Percentiles rank a stretch among this genome's conserved stretches.
Conservation (phyloP, 1,140 invertebrate species). For the Anadara kagoshimensis region DNA sequence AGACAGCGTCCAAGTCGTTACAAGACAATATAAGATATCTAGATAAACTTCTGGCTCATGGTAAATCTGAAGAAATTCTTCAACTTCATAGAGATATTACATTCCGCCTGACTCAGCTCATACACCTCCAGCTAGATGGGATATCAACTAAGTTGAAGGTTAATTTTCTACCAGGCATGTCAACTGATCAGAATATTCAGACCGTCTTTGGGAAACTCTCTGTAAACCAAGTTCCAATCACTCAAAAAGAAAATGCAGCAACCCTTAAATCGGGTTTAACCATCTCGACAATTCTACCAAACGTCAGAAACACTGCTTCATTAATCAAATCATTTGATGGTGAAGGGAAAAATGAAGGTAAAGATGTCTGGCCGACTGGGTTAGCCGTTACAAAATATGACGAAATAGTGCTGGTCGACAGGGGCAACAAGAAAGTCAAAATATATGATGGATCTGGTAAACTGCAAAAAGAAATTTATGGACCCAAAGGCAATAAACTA, state of each 20-base stretch:
- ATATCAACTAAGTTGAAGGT: constrained; percentile 51
- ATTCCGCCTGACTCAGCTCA: constrained; percentile 55
- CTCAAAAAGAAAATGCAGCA: constrained; percentile 40
- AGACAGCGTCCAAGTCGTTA: constrained; percentile 44
- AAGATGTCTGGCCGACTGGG: constrained; percentile 68
- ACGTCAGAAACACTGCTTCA: constrained; percentile 42
- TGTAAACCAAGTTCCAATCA: constrained; percentile 42
- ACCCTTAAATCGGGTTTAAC: constrained; percentile 28
- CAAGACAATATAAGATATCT: constrained; percentile 53
- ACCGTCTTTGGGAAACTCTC: constrained; percentile 58
- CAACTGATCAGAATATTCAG: constrained; percentile 51
- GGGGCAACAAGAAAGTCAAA: constrained; percentile 68
- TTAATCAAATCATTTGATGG: constrained; percentile 48
- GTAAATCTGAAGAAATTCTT: constrained; percentile 61
- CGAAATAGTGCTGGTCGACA: constrained; percentile 60
- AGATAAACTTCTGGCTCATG: constrained; percentile 47
- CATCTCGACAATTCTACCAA: constrained; percentile 54
- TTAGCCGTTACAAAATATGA: constrained; percentile 47
- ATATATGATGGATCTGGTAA: constrained; percentile 53
- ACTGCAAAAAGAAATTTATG: constrained; percentile 50
- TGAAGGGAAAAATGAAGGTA: constrained; percentile 43
- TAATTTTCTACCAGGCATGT: constrained; percentile 48
- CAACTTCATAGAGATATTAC: constrained; percentile 50
- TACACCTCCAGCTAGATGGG: constrained; percentile 53
- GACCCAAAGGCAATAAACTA: constrained; percentile 48